Evolutionary conservation across 2,113 vertebrate genomes (phyloP).

Genomic region (Labeo rohita): DNA sequence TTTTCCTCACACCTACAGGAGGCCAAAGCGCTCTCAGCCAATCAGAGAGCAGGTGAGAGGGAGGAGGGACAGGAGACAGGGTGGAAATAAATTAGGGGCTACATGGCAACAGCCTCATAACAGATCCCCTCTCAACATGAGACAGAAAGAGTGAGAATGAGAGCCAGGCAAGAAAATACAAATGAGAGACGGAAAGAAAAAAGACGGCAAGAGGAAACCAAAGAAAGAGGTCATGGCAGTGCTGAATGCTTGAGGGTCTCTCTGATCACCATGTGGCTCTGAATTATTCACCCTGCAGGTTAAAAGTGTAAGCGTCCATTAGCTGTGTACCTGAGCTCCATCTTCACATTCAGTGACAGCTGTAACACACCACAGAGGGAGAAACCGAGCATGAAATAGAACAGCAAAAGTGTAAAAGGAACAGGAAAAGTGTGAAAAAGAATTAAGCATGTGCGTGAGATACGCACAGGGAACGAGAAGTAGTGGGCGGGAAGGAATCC

Average conservation of each 20-base stretch:
- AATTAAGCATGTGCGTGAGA: not conserved
- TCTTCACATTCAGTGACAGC: constrained; percentile 11
- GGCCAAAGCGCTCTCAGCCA: constrained; percentile 33
- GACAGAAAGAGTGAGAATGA: constrained; percentile 22
- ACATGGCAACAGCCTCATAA: constrained; percentile 46
- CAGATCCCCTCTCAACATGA: constrained; percentile 53
- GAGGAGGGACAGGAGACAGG: constrained; percentile 13
- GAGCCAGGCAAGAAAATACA: not conserved
- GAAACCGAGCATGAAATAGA: not conserved
- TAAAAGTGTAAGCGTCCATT: constrained; percentile 43
- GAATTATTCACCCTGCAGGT: constrained; percentile 51
- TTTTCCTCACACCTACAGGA: constrained; percentile 44
- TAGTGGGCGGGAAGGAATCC: constrained; percentile 30
- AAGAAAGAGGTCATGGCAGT: constrained; percentile 17
- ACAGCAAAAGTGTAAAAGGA: not conserved
- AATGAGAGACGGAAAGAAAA: not conserved
- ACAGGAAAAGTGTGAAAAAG: constrained; percentile 25
- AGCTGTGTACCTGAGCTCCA: not conserved
- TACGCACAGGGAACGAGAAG: not conserved
- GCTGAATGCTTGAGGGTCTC: constrained; percentile 16
- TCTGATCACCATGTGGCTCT: constrained; percentile 11
- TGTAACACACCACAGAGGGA: not conserved
- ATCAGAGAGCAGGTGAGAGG: constrained; percentile 36
- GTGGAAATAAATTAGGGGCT: constrained; percentile 39
- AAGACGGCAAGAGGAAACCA: not conserved